Percentiles rank a stretch among this genome's conserved stretches.
phyloP scores from a whole-genome alignment of 1,140 invertebrate species.

The Temnothorax nylanderi region DNA sequence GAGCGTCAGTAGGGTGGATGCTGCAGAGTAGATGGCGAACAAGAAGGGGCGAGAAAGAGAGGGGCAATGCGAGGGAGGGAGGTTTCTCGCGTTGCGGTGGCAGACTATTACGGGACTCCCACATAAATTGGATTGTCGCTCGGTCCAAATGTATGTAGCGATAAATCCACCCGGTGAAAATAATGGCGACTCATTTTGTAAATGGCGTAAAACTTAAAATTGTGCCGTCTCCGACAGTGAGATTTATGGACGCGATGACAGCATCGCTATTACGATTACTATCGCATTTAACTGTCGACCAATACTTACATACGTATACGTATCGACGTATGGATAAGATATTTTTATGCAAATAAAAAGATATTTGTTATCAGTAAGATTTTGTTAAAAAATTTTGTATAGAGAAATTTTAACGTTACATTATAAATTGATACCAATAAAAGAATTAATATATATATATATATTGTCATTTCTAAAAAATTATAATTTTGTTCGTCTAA shows the following conservation, averaged over 20 bases:
- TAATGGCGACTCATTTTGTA: constrained; percentile 85
- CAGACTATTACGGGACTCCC: constrained; percentile 82
- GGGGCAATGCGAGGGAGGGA: constrained; percentile 37
- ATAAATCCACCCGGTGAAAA: constrained; percentile 82
- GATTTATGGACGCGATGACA: constrained; percentile 75
- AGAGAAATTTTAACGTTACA: neutral
- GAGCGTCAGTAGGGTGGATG: constrained; percentile 32
- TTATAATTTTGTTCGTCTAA: neutral
- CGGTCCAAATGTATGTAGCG: constrained; percentile 81
- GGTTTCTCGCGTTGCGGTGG: constrained; percentile 80
- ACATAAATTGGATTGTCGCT: constrained; percentile 83
- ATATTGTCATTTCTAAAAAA: neutral
- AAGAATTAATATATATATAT: too few species aligned
- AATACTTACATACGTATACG: neutral
- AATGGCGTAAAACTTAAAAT: constrained; percentile 84
- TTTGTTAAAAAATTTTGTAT: neutral
- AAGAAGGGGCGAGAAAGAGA: constrained; percentile 65
- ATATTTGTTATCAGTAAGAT: neutral
- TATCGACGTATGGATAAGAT: constrained; percentile 21
- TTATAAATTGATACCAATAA: neutral
- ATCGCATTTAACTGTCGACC: constrained; percentile 51
- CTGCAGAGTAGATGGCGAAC: constrained; percentile 29
- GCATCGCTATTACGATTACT: constrained; percentile 73
- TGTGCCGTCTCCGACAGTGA: constrained; percentile 67
- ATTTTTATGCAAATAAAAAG: neutral